Evolutionary conservation across 2,888 invertebrate genomes (phyloP), one percentile per base, ranked within the genome.

Genomic region (Drosophila fungiperda): DNA sequence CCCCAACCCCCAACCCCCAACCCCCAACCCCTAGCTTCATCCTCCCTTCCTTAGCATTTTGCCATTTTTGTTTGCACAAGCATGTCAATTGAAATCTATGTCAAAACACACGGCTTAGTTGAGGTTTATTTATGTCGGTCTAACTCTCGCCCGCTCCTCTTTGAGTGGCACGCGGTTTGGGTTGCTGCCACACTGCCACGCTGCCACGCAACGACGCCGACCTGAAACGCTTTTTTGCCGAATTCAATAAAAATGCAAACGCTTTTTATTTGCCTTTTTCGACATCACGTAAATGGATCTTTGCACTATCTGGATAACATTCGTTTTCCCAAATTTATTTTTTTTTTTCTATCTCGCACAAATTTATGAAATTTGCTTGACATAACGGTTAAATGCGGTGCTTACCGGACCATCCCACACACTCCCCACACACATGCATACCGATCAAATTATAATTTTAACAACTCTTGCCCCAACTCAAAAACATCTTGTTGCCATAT

Each of bases 41-140:
- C 11, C 26, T 29, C 15, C 5, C 23, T 32, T 9, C 8, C 12
- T 58, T 15, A 42, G 23, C 63, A 48, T 69, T 75, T 29, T 73
- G 68, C 64, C 50, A 70, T 58, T 59, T 58, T 65, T 88, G 89
- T 90, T 90, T 90, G 78, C 83, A 76, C 75, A 86, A 74, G 68
- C 75, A 88, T 83, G 86, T 89, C 86, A 90, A 90, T 87, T 90
- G 86, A 87, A 87, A 87, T 87, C 89, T 90, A 89, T 90, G 90
- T 90, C 90, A 90, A 86, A 86, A 86, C 87, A 86, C 83, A 90
- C 83, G 80, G 80, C 89, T 86, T 88, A 90, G 87, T 86, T 86
- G 89, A 90, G 90, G 90, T 86, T 90, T 86, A 90, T 90, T 90
- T 89, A 87, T 81, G 90, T 82, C 76, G 88, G 88, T 85, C 72